These are phyloP conservation scores for Drosophila tristis DNA, from an alignment of 1,140 invertebrate species.

Conservation along the genomic window DNA sequence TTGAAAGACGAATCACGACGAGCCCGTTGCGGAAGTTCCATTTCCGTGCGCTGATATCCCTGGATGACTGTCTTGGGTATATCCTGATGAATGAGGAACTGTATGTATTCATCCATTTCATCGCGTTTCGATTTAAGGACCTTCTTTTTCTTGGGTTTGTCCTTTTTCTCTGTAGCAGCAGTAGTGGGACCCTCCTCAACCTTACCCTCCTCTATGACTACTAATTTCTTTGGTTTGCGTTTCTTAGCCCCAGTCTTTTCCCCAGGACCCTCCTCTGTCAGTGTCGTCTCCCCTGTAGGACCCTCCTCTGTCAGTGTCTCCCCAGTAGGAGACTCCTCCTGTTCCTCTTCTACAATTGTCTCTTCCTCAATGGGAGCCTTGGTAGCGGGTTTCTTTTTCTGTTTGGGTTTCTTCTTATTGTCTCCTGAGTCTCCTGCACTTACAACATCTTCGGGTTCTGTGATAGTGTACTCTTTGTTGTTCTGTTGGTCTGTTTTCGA, in stretches of 20 bases:
- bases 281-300: conserved; percentile 24
- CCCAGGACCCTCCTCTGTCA: conserved; percentile 52
- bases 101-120: conserved; percentile 83
- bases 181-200: conserved; percentile 54
- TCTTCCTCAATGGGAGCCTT: conserved; percentile 62
- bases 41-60: conserved; percentile 72
- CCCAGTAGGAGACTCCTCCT: too few relatives aligned
- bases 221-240: conserved; percentile 57
- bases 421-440: conserved; percentile 56
- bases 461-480: conserved; percentile 84
- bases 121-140: conserved; percentile 71
- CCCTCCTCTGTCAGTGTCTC: too few relatives aligned
- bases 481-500: conserved; percentile 79
- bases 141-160: conserved; percentile 73
- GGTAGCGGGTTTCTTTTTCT: conserved; percentile 57
- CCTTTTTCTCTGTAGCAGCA: conserved; percentile 43
- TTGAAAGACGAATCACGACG: conserved; percentile 69
- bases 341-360: conserved; percentile 46
- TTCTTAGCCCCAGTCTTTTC: conserved; percentile 67
- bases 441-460: conserved; percentile 82
- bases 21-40: conserved; percentile 75
- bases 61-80: conserved; percentile 81
- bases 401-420: conserved; percentile 67
- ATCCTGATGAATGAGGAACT: conserved; percentile 81
- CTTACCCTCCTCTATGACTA: conserved; percentile 31